Conservation (phyloP, 2,888 invertebrate genomes). For the Girardia tigrina region DNA sequence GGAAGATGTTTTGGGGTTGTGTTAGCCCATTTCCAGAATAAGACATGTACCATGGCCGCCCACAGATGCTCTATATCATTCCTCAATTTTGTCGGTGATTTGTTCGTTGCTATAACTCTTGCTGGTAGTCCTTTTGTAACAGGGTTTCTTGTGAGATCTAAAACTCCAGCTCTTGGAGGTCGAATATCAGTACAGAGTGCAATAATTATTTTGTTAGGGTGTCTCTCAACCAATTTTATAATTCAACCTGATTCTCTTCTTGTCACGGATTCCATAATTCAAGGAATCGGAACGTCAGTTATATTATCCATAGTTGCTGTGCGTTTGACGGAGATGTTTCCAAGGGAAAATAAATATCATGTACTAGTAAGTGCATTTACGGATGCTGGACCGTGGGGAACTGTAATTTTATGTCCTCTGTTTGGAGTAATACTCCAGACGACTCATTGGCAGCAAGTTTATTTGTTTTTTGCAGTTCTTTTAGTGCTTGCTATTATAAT, state of each 20-base stretch:
- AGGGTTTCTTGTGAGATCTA: not conserved
- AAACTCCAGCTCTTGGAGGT: conserved; percentile 4
- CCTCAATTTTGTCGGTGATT: conserved; percentile 11
- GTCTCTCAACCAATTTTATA: not conserved
- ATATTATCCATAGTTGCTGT: not conserved
- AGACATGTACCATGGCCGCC: not conserved
- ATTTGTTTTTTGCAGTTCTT: not conserved
- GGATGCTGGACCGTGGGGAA: conserved; percentile 25
- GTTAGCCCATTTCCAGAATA: conserved; percentile 18
- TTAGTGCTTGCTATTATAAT: not conserved
- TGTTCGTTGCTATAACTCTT: not conserved
- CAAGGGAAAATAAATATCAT: not conserved
- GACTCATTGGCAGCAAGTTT: not conserved
- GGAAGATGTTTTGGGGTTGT: conserved; percentile 8
- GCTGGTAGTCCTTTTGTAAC: conserved; percentile 13
- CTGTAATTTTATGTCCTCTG: conserved; percentile 24
- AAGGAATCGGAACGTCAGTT: conserved; percentile 5
- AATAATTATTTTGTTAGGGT: not conserved
- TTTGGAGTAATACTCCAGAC: not conserved
- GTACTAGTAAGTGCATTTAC: conserved; percentile 16
- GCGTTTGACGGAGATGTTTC: not conserved
- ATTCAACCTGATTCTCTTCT: conserved; percentile 5
- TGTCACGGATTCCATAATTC: conserved; percentile 25
- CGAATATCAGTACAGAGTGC: not conserved
- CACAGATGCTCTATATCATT: not conserved